Evolutionary conservation across 1,140 invertebrate genomes (phyloP).

Genomic region (Drosophila neocordata): DNA sequence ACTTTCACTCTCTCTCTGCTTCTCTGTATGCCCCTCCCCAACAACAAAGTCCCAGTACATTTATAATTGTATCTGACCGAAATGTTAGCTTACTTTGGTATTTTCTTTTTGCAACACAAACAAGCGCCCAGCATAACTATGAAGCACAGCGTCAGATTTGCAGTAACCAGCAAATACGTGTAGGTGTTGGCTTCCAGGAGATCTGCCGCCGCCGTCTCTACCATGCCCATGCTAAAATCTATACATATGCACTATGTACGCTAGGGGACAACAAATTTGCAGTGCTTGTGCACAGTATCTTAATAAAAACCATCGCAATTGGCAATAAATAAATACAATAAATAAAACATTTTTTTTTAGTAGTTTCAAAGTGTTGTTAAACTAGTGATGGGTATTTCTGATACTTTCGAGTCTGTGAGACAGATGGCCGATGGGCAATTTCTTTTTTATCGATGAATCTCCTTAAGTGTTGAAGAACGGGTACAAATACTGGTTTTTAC

Average conservation of each 20-base stretch:
- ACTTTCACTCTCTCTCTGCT: slow-evolving; percentile 49
- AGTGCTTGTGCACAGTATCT: neutral
- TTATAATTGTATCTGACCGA: neutral
- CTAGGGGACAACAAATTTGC: slow-evolving; percentile 4
- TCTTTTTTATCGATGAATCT: slow-evolving; percentile 1
- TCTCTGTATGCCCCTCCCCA: slow-evolving; percentile 14
- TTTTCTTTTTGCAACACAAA: slow-evolving; percentile 77
- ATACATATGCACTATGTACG: slow-evolving; percentile 58
- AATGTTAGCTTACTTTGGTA: slow-evolving; percentile 76
- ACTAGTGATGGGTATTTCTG: neutral
- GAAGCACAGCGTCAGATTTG: slow-evolving; percentile 63
- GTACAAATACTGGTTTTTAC: neutral
- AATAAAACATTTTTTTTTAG: slow-evolving; percentile 17
- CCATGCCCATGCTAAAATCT: slow-evolving; percentile 61
- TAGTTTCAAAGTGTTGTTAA: slow-evolving; percentile 18
- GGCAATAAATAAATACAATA: slow-evolving; percentile 7
- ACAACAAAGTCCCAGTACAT: too few relatives aligned
- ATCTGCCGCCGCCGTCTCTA: slow-evolving; percentile 56
- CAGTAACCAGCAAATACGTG: slow-evolving; percentile 66
- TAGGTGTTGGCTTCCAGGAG: slow-evolving; percentile 62
- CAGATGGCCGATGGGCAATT: too few relatives aligned
- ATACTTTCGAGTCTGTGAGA: neutral
- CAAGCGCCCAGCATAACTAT: slow-evolving; percentile 80
- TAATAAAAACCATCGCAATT: slow-evolving; percentile 37
- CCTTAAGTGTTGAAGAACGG: neutral